Evolutionary conservation across 2,113 vertebrate species (phyloP), one percentile per base, ranked within the genome.

Genomic region (Ondatra zibethicus): DNA sequence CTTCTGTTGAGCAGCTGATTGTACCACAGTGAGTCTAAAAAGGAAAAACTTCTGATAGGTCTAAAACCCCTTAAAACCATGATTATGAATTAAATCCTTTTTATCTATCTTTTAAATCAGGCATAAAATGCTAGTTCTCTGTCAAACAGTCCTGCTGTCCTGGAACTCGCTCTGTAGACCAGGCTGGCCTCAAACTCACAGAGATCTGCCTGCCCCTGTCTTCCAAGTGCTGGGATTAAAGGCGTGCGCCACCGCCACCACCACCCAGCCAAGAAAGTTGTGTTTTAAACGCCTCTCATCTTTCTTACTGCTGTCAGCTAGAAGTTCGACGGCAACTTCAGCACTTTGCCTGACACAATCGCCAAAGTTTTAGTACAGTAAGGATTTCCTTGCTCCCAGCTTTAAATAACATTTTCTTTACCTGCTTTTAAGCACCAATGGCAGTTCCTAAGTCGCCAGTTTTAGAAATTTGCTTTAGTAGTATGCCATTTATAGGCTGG

Each of bases 101-200:
- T 89, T 81, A 52, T 89, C 23, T 86, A 47, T 89, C 31, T n/a
- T 81, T 96, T 95, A 55, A 78, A 80, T 91, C 78, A 80, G 84
- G 33, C 23, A 95, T 92, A 58, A 89, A 42, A 84, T 58, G 55
- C 17, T 58, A 58, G 55, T 58, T 58, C 55, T 58, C 55, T 58
- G 55, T 58, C 55, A 58, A 58, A 55, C 55, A 19, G 55, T 17
- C 55, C 55, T 58, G 17, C 17, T 58, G 17, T 58, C 55, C 55
- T 58, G 16, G 55, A 58, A 58, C 17, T 58, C 17, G 4, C 55
- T 58, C 55, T 19, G 55, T 58, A 58, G 55, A 58, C 5, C 55
- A 58, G 55, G 55, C 55, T 58, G 1, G 55, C 4, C 55, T 52
- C 13, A 12, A 52, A 47, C 45, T 47, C 45, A 47, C 50, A 52